Base-by-base conservation (phyloP, 53 echinoderm and acorn worm species). In the Antedon mediterranea region DNA sequence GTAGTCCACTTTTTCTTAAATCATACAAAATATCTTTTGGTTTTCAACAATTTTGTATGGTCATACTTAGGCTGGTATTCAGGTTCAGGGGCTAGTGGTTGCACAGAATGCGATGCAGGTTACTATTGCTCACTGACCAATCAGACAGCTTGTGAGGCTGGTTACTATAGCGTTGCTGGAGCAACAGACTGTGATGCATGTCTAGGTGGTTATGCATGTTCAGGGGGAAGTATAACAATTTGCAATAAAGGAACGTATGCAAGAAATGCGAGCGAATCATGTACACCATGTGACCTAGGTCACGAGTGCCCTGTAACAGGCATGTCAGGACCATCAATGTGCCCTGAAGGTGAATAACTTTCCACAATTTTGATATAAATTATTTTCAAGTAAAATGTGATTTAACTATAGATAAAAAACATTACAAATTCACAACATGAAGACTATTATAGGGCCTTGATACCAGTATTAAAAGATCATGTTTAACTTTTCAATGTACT, bases 141-240 rank as follows among this genome's bases (percentile, higher is more conserved):
- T 5, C 76, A 89, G 37, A 83, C 72, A 18, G 43, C 85, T 0
- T 95, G 95, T 72, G 84, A 84, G 72, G 76, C 71, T 29, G 95
- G 95, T 29, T 91, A 79, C 31, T 91, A 89, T 85, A 95, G 95
- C 71, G 80, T 85, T 15, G 84, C 85, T 26, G 80, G 76, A 20
- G 85, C 89, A 7, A 92, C 88, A 13, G 81, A 82, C 34, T 95
- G 95, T 78, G 78, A 73, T 28, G 29, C 80, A 2, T 95, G 95
- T 83, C 92, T 89, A 14, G 89, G 87, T 43, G 95, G 95, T 0
- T 85, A 83, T 76, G 72, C 75, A 8, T 95, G 95, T 75, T 8
- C 87, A 33, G 34, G 76, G 74, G 33, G 43, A 27, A 27, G 74
- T 34, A 75, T 73, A 0, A 72, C 28, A 28, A 77, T 71, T 31